These are phyloP conservation scores for Drosophila anomalata DNA, from an alignment of 2,888 invertebrate species.

Conservation along the genomic window DNA sequence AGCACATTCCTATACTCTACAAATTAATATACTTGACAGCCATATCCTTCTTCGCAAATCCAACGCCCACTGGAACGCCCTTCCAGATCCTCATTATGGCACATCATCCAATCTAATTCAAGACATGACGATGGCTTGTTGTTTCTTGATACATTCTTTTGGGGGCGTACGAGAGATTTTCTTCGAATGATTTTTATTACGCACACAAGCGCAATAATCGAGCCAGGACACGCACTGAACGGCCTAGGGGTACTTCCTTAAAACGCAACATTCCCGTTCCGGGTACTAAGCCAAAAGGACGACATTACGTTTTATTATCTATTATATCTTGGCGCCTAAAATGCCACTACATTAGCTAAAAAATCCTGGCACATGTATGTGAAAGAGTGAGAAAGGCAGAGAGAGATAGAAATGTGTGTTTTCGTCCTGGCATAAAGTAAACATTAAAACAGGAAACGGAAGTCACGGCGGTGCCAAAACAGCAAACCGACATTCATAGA, in stretches of 20 bases:
- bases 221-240: conserved; percentile 55
- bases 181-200: conserved; percentile 72
- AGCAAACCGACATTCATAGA: conserved; percentile 39
- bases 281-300: conserved; percentile 63
- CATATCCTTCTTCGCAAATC: conserved; percentile 3
- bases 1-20: background rate
- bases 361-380: conserved; percentile 50
- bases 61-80: conserved; percentile 7
- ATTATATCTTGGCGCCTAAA: conserved; percentile 70
- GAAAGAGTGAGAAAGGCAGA: conserved; percentile 2
- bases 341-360: conserved; percentile 75
- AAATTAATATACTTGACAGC: conserved; percentile 21
- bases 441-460: conserved; percentile 77
- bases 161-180: conserved; percentile 55
- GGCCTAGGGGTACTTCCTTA: conserved; percentile 25
- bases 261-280: conserved; percentile 21
- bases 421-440: conserved; percentile 66
- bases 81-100: conserved; percentile 68
- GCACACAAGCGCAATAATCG: conserved; percentile 72
- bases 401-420: conserved; percentile 14
- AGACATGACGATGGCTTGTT: conserved; percentile 52
- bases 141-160: conserved; percentile 50
- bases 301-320: conserved; percentile 80
- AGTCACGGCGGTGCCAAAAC: conserved; percentile 61
- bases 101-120: conserved; percentile 76